Base-by-base conservation (phyloP, 2,113 vertebrate genomes). In the Sebastes fasciatus region DNA sequence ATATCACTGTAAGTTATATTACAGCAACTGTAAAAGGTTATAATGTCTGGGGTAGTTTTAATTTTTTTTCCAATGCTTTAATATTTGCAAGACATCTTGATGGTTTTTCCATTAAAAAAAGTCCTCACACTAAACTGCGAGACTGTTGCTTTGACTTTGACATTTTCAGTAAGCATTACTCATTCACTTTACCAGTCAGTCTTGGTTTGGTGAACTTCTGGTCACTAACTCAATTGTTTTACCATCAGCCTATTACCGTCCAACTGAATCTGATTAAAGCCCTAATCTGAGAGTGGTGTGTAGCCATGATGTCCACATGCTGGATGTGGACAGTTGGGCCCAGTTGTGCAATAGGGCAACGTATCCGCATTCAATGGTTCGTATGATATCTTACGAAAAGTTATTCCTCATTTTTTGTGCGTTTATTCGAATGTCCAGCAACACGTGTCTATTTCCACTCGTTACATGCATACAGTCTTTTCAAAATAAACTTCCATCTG, bases 181-280 rank as follows among this genome's bases (percentile, higher is more conserved):
- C 21, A 21, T 49, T 64, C n/a, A 45, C 13, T 46, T 64, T 49
- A 16, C 14, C 42, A 52, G n/a, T 21, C 17, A 10, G 8, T 5
- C 54, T 65, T 12, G 21, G n/a, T 49, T 80, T 54, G 61, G 4
- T 68, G 13, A 73, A 82, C 19, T 16, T 65, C 12, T 13, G 26
- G 42, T 52, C 55, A 68, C 70, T 71, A 84, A 81, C 55, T 69
- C 40, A 42, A 43, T 74, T 82, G 55, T 63, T 14, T 8, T 19
- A 42, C 58, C 21, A 61, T 79, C 42, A 73, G 55, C 23, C n/a
- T 63, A 52, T 73, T 72, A 45, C 17, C 6, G 6, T 21, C 23
- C 46, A 52, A 16, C 9, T 73, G 1, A 17, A 74, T 80, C 55
- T 51, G 42, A 68, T 68, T 70, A 64, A 52, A 84, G 70, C 10